These are phyloP conservation scores for Ranitomeya imitator DNA, from an alignment of 2,113 vertebrate genomes.

Conservation along the genomic window DNA sequence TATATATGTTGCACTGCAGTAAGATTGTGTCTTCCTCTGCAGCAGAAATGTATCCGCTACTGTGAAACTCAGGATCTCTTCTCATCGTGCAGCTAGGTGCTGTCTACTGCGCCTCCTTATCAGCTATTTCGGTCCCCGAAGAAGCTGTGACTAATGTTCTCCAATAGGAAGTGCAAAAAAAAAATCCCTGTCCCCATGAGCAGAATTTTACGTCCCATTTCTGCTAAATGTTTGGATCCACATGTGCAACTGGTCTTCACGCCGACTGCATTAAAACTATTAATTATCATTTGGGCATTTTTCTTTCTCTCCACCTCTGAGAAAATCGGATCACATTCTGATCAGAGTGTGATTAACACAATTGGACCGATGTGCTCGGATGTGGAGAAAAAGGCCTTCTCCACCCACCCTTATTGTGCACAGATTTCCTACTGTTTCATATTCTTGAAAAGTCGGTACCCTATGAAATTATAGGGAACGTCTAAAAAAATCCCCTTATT, in stretches of 20 bases:
- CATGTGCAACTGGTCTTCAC: not conserved
- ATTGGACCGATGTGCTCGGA: too few relatives aligned
- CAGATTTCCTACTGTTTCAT: too few relatives aligned
- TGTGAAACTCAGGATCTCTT: not conserved
- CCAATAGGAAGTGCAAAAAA: not conserved
- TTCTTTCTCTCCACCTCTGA: too few relatives aligned
- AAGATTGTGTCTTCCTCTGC: slow-evolving; percentile 18
- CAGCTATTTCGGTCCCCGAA: not conserved
- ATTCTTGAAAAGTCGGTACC: too few relatives aligned
- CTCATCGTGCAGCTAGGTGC: not conserved
- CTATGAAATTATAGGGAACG: too few relatives aligned
- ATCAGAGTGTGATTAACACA: too few relatives aligned
- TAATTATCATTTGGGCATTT: not conserved
- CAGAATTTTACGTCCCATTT: too few relatives aligned
- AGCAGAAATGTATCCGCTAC: not conserved
- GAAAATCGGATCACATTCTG: too few relatives aligned
- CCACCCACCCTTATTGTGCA: too few relatives aligned
- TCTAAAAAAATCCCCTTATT: too few relatives aligned
- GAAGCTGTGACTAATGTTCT: not conserved
- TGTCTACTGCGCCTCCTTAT: not conserved
- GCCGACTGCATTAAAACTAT: too few relatives aligned
- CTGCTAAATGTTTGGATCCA: not conserved
- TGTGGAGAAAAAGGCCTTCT: too few relatives aligned
- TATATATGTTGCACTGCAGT: not conserved
- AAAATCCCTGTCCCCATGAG: not conserved